Evolutionary conservation across 2,888 invertebrate species (phyloP).

Genomic region (Limnephilus lunatus): DNA sequence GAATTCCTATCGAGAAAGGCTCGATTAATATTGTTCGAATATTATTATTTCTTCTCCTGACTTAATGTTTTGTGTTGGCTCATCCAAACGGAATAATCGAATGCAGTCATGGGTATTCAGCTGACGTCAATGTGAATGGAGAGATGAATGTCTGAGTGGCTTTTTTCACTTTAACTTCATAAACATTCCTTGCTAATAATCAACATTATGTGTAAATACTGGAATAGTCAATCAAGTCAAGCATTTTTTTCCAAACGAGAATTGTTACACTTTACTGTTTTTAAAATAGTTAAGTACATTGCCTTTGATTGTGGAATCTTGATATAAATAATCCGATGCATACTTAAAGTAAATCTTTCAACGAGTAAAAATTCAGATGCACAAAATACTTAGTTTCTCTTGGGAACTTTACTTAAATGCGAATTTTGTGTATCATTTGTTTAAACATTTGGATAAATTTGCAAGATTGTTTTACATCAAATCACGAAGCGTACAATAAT

Average conservation of each 20-base stretch:
- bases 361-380: neutral
- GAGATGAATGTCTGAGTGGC: neutral
- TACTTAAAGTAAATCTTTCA: too few species aligned
- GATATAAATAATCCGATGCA: neutral
- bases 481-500: constrained; percentile 23
- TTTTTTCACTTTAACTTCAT: neutral
- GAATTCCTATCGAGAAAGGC: constrained; percentile 52
- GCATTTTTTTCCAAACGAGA: neutral
- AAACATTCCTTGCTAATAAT: neutral
- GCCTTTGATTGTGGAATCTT: neutral
- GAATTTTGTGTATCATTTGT: neutral
- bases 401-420: neutral
- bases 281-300: neutral
- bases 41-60: constrained; percentile 17
- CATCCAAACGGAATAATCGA: constrained; percentile 17
- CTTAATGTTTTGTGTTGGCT: neutral
- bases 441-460: neutral
- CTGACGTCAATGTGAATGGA: constrained; percentile 10
- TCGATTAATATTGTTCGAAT: constrained; percentile 35
- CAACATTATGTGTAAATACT: neutral
- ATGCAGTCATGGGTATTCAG: neutral
- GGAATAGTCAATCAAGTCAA: neutral
- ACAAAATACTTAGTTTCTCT: neutral
- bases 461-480: neutral
- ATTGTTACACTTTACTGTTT: neutral